phyloP scores from a whole-genome alignment of 2,888 invertebrate genomes.

The Pediacus dermestoides region DNA sequence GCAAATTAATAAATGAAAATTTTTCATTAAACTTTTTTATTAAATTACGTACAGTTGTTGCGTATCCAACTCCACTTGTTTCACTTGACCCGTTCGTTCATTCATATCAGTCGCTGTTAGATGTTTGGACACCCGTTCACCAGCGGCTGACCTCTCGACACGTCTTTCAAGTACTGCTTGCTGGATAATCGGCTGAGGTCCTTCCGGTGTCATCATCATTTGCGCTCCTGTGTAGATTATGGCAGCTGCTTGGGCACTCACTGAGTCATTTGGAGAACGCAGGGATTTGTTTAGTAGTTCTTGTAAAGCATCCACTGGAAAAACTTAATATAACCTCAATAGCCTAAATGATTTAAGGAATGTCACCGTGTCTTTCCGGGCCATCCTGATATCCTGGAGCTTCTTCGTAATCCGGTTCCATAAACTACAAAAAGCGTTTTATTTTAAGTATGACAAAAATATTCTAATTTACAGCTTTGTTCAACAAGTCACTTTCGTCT shows the following conservation, averaged over 20 bases:
- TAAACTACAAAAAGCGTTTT: not conserved
- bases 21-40: not conserved
- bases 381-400: not conserved
- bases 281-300: not conserved
- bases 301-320: not conserved
- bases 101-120: conserved; percentile 30
- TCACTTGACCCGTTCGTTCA: conserved; percentile 22
- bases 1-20: not conserved
- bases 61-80: conserved; percentile 31
- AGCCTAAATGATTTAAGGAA: not conserved
- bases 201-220: conserved; percentile 30
- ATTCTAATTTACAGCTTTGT: not conserved
- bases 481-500: not conserved
- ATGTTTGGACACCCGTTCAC: conserved; percentile 32
- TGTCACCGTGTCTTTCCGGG: not conserved
- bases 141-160: conserved; percentile 35
- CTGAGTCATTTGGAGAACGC: not conserved
- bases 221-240: conserved; percentile 5
- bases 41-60: conserved; percentile 34
- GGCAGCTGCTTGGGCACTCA: not conserved
- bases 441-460: not conserved
- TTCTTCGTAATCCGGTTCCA: not conserved
- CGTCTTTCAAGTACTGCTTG: conserved; percentile 36
- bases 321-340: not conserved
- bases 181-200: conserved; percentile 33